Conservation (phyloP, 2,113 vertebrate species). For the Gymnorhina tibicen region DNA sequence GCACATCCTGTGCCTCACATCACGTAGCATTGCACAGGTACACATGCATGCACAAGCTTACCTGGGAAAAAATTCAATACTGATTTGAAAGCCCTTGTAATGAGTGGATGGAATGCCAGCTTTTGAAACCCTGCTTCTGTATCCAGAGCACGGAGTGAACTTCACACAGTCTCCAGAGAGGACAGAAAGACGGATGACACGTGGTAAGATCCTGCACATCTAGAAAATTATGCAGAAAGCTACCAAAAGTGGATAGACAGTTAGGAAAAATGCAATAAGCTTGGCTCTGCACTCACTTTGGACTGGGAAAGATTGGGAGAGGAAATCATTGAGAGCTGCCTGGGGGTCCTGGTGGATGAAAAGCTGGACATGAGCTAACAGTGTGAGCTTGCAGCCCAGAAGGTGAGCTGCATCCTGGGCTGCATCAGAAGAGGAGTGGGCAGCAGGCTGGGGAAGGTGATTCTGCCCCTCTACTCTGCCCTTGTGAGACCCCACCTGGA, state of each 20-base stretch:
- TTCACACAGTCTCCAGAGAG: not conserved
- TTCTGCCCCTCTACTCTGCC: not conserved
- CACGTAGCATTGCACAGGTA: not conserved
- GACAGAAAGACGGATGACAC: not conserved
- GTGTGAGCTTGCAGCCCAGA: not conserved
- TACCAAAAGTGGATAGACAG: not conserved
- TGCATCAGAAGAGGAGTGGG: not conserved
- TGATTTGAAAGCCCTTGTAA: not conserved
- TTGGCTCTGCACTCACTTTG: not conserved
- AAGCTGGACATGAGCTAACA: not conserved
- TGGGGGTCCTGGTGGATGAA: not conserved
- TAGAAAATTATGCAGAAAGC: not conserved
- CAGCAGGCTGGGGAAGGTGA: not conserved
- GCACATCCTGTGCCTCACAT: not conserved
- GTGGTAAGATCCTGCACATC: not conserved
- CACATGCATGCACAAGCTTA: not conserved
- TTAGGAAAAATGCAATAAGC: not conserved
- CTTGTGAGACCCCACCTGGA: accelerated
- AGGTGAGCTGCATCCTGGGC: not conserved
- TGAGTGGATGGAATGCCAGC: not conserved
- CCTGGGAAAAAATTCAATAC: not conserved
- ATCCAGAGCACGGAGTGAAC: not conserved
- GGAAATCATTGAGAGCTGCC: not conserved
- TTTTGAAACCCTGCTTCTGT: not conserved
- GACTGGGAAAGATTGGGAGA: not conserved